A percentile compares a stretch with the other conserved stretches of the same genome.
These are phyloP conservation scores for Hydrochoerus hydrochaeris DNA, from an alignment of 2,113 vertebrate genomes.

Conservation along the genomic window DNA sequence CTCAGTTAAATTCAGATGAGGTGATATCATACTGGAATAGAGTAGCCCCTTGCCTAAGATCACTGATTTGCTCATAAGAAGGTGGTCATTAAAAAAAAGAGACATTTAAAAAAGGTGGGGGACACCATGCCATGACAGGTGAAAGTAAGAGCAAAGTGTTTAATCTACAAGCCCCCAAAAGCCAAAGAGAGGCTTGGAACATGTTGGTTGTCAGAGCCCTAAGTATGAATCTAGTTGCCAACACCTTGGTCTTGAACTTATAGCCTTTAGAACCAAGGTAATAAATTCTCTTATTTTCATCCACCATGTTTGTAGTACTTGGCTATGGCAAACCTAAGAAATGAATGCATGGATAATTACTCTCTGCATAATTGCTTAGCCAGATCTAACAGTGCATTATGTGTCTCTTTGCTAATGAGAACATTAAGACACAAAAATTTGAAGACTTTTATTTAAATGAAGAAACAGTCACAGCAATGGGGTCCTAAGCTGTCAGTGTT, in stretches of 20 bases:
- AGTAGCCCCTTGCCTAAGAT: not conserved
- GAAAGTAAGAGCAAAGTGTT: not conserved
- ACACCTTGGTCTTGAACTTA: not conserved
- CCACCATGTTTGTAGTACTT: not conserved
- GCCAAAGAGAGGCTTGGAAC: not conserved
- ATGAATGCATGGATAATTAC: not conserved
- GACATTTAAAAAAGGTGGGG: not conserved
- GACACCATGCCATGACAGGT: not conserved
- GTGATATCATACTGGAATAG: not conserved
- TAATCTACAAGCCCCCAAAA: not conserved
- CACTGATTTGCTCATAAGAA: not conserved
- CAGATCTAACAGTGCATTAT: not conserved
- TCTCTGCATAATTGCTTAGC: not conserved
- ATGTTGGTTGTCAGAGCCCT: no score
- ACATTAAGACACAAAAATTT: not conserved
- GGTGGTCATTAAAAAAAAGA: not conserved
- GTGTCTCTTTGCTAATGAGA: not conserved
- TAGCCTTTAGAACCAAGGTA: not conserved
- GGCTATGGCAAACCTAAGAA: not conserved
- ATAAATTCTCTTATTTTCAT: not conserved
- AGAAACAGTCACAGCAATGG: not conserved
- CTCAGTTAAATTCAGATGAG: not conserved
- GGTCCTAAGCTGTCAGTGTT: not conserved
- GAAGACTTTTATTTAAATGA: not conserved
- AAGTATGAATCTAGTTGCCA: not conserved